Percentiles rank a stretch among this genome's conserved stretches.
Evolutionary conservation across 1,140 invertebrate genomes (phyloP).

Genomic region (Coenobita brevimanus): DNA sequence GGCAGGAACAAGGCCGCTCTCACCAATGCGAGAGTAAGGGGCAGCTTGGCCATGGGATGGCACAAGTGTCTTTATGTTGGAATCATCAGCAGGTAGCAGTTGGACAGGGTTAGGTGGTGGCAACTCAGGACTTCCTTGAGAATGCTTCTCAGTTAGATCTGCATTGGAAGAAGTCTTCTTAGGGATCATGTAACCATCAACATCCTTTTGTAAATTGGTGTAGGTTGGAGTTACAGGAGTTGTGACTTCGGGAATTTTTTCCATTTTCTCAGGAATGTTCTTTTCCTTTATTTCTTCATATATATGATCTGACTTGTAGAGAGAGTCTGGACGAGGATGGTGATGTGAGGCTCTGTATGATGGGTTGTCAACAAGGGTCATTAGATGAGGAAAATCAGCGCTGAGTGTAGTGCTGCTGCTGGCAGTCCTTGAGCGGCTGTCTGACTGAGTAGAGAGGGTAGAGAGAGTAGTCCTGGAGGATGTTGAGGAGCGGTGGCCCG

Average conservation of each 20-base stretch:
- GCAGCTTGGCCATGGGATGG: background rate
- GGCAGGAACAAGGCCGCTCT: conserved; percentile 33
- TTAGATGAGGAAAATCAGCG: conserved; percentile 7
- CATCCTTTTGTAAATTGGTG: conserved; percentile 36
- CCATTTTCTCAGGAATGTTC: conserved; percentile 35
- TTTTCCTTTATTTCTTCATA: conserved; percentile 61
- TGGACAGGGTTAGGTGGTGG: conserved; percentile 27
- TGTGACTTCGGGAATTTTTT: conserved; percentile 36
- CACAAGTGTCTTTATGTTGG: background rate
- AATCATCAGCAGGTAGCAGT: background rate
- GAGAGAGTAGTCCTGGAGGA: conserved; percentile 60
- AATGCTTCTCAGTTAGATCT: background rate
- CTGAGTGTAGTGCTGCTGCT: conserved; percentile 49
- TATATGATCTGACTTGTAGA: conserved; percentile 40
- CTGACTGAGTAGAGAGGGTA: conserved; percentile 48
- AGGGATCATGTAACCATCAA: conserved; percentile 47
- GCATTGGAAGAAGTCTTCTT: conserved; percentile 15
- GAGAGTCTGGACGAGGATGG: conserved; percentile 5
- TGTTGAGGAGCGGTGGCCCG: conserved; percentile 42
- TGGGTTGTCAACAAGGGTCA: conserved; percentile 39
- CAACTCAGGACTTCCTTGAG: background rate
- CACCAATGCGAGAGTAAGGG: conserved; percentile 34
- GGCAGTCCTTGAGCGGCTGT: conserved; percentile 40
- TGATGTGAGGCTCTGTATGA: conserved; percentile 13
- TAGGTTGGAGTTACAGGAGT: conserved; percentile 45